Base-by-base conservation (phyloP, 2,113 vertebrate species). In the Odocoileus virginianus region DNA sequence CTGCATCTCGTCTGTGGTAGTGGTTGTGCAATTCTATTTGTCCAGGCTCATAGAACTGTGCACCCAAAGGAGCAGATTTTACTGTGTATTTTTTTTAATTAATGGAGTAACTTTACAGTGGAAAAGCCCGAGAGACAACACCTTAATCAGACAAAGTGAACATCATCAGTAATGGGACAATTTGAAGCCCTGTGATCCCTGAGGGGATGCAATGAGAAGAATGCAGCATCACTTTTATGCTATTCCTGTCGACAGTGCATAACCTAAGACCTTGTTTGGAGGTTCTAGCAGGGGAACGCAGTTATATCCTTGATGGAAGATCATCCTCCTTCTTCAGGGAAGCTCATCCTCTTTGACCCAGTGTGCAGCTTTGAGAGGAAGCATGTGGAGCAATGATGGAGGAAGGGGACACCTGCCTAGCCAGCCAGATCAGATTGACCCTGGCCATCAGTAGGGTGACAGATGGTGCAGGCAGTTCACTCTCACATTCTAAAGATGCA, bases 371-470 rank as follows among this genome's bases (percentile, higher is more conserved):
- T 99, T 99, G 99, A 99, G 99, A 99, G 99, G 99, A 99, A 99
- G 99, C 99, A 99, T 99, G 99, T 99, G 99, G 99, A 99, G 97
- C 99, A 98, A 99, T 99, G 99, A 99, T 99, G 99, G 99, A 99
- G 99, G 99, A 99, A 99, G 99, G 99, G 99, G 99, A 99, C 99
- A 99, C 99, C 99, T 99, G 99, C 99, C 99, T 99, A 99, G 99
- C 99, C 99, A 99, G 99, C 99, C 99, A 99, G 99, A 99, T 99
- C 99, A 99, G 99, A 99, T 99, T 99, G 99, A 99, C 99, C 99
- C 99, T 99, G 99, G 99, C 99, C 99, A 99, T 99, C 99, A 99
- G 99, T 99, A 99, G 99, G 99, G 98, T 99, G 99, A 99, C 99
- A 99, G 99, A 99, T 99, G 99, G 99, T 99, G 99, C 99, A 99